Base-by-base conservation (phyloP, 2,113 vertebrate genomes). In the Crotalus horridus region DNA sequence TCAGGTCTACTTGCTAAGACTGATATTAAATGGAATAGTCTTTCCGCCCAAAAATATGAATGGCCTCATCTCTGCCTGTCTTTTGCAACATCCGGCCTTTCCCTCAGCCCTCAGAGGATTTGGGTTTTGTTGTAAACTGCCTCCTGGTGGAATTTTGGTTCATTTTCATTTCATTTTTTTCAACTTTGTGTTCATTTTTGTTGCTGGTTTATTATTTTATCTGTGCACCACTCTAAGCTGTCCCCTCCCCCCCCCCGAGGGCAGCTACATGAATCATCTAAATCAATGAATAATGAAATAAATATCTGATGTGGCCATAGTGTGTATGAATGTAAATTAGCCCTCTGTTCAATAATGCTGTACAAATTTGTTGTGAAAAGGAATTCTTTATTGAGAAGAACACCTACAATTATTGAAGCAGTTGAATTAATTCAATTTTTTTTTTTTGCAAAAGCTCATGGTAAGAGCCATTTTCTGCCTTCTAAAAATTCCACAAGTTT, bases 291-390 rank as follows among this genome's bases (percentile, higher is more conserved):
- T 81, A 81, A 81, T 20, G 15, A 81, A 81, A 81, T 29, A 89
- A 0, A 3, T 64, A 0, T 81, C 29, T 3, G 48, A 12, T 0
- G 94, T 93, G 46, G 4, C 89, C 94, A 55, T 89, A 69, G 61
- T 39, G 89, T 93, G 56, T 17, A 91, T 8, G 8, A 0, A 2
- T 91, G 92, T 94, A 89, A 89, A 93, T 92, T 26, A 89, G 43
- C 0, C 20, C 92, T 3, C 3, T 0, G 85, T 46, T 55, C 88
- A 90, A 89, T 53, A 93, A 93, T 81, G 55, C 33, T 56, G 0
- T 43, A 1, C 0, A 54, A 85, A 2, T 33, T 90, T 39, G 39
- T 93, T 93, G 54, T 48, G 24, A 23, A 26, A 58, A 58, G 81
- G 61, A 33, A 86, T 26, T 56, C 46, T 91, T 15, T 26, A 46